Percentiles rank a stretch among this genome's conserved stretches.
These are phyloP conservation scores for Drosophila algonquin DNA, from an alignment of 2,888 invertebrate species.

Conservation along the genomic window DNA sequence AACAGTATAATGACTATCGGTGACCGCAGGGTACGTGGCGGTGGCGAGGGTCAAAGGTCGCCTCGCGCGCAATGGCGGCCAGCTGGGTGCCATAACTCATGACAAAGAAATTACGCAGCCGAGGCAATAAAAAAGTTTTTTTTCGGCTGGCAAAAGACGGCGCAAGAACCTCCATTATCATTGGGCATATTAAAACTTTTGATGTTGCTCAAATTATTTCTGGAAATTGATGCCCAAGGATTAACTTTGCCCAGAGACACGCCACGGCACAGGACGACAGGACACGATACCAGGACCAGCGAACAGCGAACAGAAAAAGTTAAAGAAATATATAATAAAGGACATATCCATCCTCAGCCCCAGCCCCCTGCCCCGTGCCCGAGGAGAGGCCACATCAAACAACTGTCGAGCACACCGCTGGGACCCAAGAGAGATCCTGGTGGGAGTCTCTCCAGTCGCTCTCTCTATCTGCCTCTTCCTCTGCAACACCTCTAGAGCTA, in stretches of 20 bases:
- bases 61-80: conserved; percentile 5
- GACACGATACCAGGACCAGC: conserved; percentile 9
- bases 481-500: conserved; percentile 54
- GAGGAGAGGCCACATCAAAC: conserved; percentile 64
- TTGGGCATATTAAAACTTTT: conserved; percentile 80
- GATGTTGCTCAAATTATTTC: conserved; percentile 79
- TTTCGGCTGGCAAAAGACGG: conserved; percentile 11
- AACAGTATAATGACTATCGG: conserved; percentile 68
- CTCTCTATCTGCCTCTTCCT: no score
- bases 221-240: conserved; percentile 80
- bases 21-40: conserved; percentile 56
- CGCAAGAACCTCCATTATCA: conserved; percentile 65
- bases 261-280: conserved; percentile 2
- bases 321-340: conserved; percentile 68
- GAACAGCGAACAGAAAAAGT: conserved; percentile 9
- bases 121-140: conserved; percentile 69
- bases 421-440: conserved; percentile 32
- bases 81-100: conserved; percentile 66
- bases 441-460: conserved; percentile 9
- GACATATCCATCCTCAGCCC: conserved; percentile 53
- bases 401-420: conserved; percentile 62
- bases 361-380: background rate
- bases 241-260: conserved; percentile 67
- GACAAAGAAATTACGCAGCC: conserved; percentile 70
- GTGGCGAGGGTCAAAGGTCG: conserved; percentile 44